Conservation (phyloP, 2,797 vertebrate species). For the Crenuchus spilurus region DNA sequence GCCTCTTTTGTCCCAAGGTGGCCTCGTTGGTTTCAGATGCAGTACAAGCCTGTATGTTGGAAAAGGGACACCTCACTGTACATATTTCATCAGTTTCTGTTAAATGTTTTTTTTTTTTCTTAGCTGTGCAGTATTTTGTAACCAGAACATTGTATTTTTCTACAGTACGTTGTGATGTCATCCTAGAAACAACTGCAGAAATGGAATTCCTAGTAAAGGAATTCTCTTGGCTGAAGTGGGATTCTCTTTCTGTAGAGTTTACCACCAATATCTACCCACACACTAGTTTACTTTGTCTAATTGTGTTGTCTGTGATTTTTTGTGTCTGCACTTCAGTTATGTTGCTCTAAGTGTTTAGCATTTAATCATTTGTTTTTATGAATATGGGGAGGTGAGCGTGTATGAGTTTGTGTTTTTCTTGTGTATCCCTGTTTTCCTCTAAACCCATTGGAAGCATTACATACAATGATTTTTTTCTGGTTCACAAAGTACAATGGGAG, state of each 20-base stretch:
- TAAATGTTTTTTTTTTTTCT: slow-evolving; percentile 31
- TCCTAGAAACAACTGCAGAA: slow-evolving; percentile 7
- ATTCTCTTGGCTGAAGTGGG: background rate
- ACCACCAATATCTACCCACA: slow-evolving; percentile 41
- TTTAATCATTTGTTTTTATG: slow-evolving; percentile 28
- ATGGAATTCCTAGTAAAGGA: slow-evolving; percentile 25
- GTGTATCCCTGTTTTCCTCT: background rate
- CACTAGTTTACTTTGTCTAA: slow-evolving; percentile 58
- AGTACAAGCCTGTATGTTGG: background rate
- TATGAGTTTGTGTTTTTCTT: slow-evolving; percentile 34
- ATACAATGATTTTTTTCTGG: slow-evolving; percentile 27
- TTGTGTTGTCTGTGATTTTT: slow-evolving; percentile 54
- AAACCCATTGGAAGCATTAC: background rate
- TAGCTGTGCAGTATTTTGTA: slow-evolving; percentile 72
- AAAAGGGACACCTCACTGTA: slow-evolving; percentile 29
- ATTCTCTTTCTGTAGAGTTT: slow-evolving; percentile 26
- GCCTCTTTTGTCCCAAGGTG: background rate
- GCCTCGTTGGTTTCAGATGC: slow-evolving; percentile 1
- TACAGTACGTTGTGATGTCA: slow-evolving; percentile 34
- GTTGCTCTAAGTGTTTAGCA: slow-evolving; percentile 52
- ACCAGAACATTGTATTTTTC: slow-evolving; percentile 59
- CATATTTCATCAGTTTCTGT: slow-evolving; percentile 64
- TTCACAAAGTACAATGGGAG: slow-evolving; percentile 17
- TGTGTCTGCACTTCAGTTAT: slow-evolving; percentile 49
- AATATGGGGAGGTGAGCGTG: slow-evolving; percentile 17